A percentile compares a stretch with the other conserved stretches of the same genome.
Conservation (phyloP, 1,140 invertebrate genomes). For the Solenopsis invicta region DNA sequence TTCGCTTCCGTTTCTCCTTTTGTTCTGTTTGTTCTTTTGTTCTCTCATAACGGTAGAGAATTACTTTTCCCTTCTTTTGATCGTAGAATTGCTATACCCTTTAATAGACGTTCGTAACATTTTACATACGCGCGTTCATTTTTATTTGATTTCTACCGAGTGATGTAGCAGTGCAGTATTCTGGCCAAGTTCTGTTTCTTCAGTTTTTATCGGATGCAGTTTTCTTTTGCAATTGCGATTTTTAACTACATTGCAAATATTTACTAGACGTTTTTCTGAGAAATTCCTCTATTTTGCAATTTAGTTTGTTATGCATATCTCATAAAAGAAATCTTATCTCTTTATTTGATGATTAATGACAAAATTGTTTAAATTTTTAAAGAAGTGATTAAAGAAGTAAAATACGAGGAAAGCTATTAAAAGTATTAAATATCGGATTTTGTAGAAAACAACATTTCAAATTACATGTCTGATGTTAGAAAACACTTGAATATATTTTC, state of each 20-base stretch:
- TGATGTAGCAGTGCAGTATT: background rate
- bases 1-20: constrained; percentile 56
- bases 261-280: background rate
- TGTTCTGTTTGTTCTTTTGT: constrained; percentile 40
- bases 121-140: constrained; percentile 1
- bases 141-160: constrained; percentile 22
- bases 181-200: constrained; percentile 26
- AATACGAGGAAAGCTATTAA: background rate
- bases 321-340: background rate
- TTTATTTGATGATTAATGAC: background rate
- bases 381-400: background rate
- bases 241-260: constrained; percentile 17
- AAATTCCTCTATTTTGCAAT: background rate
- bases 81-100: background rate
- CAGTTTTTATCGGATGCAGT: constrained; percentile 22
- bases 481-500: background rate
- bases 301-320: background rate
- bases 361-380: background rate
- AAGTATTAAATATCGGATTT: background rate
- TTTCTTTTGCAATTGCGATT: constrained; percentile 49
- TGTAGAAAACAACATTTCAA: constrained; percentile 4
- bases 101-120: constrained; percentile 18
- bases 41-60: constrained; percentile 4
- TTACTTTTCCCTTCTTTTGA: constrained; percentile 37
- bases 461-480: background rate